Evolutionary conservation across 1,140 invertebrate genomes (phyloP).

Genomic region (Penaeus vannamei): DNA sequence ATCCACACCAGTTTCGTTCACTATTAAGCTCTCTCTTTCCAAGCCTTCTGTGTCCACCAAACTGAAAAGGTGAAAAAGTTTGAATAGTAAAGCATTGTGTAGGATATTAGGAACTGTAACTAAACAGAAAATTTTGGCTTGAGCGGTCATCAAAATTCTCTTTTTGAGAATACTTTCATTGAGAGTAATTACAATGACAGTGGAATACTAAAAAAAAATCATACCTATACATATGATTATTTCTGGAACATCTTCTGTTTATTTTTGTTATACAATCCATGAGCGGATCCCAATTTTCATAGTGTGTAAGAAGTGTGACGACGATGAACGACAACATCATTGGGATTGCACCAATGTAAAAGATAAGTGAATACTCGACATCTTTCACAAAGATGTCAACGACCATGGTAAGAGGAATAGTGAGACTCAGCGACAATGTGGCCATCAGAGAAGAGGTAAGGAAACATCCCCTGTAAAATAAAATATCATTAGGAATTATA

Average conservation of each 20-base stretch:
- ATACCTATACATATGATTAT: conserved; percentile 45
- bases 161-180: no score
- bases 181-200: no score
- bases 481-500: conserved; percentile 29
- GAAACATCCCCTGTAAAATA: conserved; percentile 85
- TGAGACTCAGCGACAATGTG: conserved; percentile 85
- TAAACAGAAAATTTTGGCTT: no score
- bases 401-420: conserved; percentile 88
- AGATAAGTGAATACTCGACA: conserved; percentile 81
- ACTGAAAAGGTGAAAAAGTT: conserved; percentile 35
- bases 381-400: conserved; percentile 85
- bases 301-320: conserved; percentile 83
- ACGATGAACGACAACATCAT: conserved; percentile 85
- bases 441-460: conserved; percentile 89
- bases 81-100: background rate
- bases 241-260: conserved; percentile 47
- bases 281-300: conserved; percentile 89
- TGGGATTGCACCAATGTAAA: conserved; percentile 85
- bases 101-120: no score
- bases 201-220: background rate
- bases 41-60: conserved; percentile 59
- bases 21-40: conserved; percentile 58
- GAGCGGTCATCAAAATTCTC: no score
- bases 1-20: conserved; percentile 24
- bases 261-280: conserved; percentile 56